Evolutionary conservation across 1,140 invertebrate genomes (phyloP).

Genomic region (Euborellia annulipes): DNA sequence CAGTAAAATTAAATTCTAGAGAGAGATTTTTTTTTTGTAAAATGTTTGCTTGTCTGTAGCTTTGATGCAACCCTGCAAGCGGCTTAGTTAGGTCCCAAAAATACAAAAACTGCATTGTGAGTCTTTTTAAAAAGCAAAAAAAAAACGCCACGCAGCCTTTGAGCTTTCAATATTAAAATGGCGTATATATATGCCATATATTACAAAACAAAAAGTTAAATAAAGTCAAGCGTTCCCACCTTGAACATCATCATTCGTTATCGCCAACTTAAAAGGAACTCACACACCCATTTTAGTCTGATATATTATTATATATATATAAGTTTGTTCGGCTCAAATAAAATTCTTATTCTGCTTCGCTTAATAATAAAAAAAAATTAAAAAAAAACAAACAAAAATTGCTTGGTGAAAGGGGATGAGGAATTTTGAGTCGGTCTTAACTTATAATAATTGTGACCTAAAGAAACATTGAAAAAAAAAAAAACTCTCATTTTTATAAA

Average conservation of each 20-base stretch:
- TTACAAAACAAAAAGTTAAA: background rate
- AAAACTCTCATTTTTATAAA: too few species aligned
- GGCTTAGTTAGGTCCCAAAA: constrained; percentile 10
- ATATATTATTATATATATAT: too few species aligned
- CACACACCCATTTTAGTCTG: too few species aligned
- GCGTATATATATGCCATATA: background rate
- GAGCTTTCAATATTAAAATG: background rate
- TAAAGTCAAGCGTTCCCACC: too few species aligned
- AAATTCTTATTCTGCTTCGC: background rate
- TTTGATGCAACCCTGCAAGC: constrained; percentile 12
- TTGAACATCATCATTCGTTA: too few species aligned
- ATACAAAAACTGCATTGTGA: constrained; percentile 6
- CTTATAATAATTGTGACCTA: too few species aligned
- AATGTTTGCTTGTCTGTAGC: constrained; percentile 6
- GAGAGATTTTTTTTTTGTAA: constrained; percentile 7
- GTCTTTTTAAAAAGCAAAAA: background rate
- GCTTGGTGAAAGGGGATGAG: too few species aligned
- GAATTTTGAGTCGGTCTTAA: too few species aligned
- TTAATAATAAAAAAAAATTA: too few species aligned
- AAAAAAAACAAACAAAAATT: too few species aligned
- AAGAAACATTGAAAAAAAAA: too few species aligned
- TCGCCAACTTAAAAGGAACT: too few species aligned
- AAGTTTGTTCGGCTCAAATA: background rate
- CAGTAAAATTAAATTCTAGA: constrained; percentile 8
- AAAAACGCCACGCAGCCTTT: background rate